Base-by-base conservation (phyloP, 2,797 vertebrate species). In the Crocidura indochinensis region DNA sequence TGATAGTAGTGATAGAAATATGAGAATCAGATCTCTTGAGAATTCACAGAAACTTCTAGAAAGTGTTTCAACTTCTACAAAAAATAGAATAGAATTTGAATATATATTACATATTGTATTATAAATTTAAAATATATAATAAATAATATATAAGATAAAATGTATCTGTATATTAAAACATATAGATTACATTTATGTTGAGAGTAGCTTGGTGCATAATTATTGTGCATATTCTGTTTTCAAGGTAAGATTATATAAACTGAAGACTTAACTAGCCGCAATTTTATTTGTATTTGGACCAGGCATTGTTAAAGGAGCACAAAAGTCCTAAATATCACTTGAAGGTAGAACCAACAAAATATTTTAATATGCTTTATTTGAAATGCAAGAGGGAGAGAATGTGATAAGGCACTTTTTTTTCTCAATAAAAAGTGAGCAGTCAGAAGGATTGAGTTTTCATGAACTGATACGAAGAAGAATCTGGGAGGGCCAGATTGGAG, bases 241-340 rank as follows among this genome's bases (percentile, higher is more conserved):
- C 47, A 5, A 72, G 29, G 46, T 49, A 67, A 6, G n/a, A 27
- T 65, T 78, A 75, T 26, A 74, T 19, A n/a, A 71, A 8, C 19
- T 27, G 15, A 88, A 76, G 51, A 67, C 15, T 6, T 38, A n/a
- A 4, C 0, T 20, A 31, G 24, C 22, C n/a, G n/a, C 51, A 51
- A 26, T 47, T 4, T 24, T 8, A 60, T 94, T 95, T 96, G 51
- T 10, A 95, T 94, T 92, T 53, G 49, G 51, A 6, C 1, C 2
- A 19, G 44, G 26, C 15, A 9, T 53, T 65, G 7, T 67, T 67
- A n/a, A 96, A 84, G 91, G 60, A 75, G 44, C 8, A 17, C 60
- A 26, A 0, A 1, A 56, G 53, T 62, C 71, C 80, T 49, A 60
- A 76, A 38, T 53, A 74, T 49, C n/a, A 60, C 27, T 51, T 65